Conservation (phyloP, 2,797 vertebrate species). For the Brachyalestes nurse region DNA sequence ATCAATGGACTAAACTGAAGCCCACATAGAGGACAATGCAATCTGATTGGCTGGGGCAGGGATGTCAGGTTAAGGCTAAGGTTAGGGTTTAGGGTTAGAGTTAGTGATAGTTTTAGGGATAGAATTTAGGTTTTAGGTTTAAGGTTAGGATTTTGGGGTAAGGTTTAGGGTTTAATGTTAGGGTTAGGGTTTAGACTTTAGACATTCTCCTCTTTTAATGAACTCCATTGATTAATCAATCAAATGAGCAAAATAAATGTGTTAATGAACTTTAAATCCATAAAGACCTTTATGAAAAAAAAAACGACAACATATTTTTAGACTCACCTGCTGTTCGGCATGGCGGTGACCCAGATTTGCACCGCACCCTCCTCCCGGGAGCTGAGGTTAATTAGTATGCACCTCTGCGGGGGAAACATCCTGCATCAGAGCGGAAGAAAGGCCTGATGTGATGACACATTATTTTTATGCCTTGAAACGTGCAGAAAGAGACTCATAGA, state of each 20-base stretch:
- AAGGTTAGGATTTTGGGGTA: too few relatives aligned
- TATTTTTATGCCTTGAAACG: too few relatives aligned
- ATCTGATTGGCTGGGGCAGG: background rate
- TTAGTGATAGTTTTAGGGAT: too few relatives aligned
- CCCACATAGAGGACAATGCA: background rate
- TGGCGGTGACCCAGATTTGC: conserved; percentile 5
- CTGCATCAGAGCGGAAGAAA: background rate
- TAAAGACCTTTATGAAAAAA: background rate
- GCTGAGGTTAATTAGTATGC: background rate
- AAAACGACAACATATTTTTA: background rate
- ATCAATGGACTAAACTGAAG: too few relatives aligned
- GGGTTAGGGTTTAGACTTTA: too few relatives aligned
- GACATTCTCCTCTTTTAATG: background rate
- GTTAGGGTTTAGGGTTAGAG: too few relatives aligned
- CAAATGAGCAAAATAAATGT: background rate
- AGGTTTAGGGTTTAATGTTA: too few relatives aligned
- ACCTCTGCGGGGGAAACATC: conserved; percentile 4
- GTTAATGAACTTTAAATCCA: background rate
- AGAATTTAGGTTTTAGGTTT: too few relatives aligned
- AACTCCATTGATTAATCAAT: background rate
- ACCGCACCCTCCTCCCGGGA: background rate
- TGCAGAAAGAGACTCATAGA: too few relatives aligned
- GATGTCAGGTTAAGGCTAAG: too few relatives aligned
- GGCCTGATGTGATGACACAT: background rate
- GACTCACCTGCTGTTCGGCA: conserved; percentile 15